These are phyloP conservation scores for Borostomias antarcticus DNA, from an alignment of 2,797 vertebrate species.

Conservation along the genomic window DNA sequence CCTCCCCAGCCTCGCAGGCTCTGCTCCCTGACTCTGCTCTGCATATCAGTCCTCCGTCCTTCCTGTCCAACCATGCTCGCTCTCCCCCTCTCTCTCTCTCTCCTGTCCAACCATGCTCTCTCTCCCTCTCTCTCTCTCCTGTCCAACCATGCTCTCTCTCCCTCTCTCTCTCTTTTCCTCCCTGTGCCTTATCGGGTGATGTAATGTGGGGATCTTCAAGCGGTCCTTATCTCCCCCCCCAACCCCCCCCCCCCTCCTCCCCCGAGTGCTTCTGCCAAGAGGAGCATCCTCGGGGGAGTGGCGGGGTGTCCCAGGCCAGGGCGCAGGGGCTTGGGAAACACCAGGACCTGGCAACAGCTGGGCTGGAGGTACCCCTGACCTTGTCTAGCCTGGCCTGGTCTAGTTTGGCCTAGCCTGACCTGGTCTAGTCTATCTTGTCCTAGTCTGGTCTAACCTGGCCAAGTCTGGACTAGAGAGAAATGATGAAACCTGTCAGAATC, in stretches of 20 bases:
- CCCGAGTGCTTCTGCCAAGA: slow-evolving; percentile 68
- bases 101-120: slow-evolving; percentile 7
- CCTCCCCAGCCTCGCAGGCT: neutral
- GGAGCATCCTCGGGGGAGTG: slow-evolving; percentile 71
- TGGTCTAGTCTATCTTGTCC: neutral
- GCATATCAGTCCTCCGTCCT: slow-evolving; percentile 36
- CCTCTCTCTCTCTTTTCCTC: slow-evolving; percentile 38
- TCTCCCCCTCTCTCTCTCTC: slow-evolving; percentile 35
- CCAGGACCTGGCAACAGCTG: slow-evolving; percentile 53
- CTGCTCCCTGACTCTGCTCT: slow-evolving; percentile 9
- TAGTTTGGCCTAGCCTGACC: neutral
- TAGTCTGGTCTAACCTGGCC: too few species aligned
- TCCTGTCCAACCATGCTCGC: slow-evolving; percentile 29
- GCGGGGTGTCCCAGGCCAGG: slow-evolving; percentile 64
- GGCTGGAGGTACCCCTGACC: slow-evolving; percentile 46
- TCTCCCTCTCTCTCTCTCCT: slow-evolving; percentile 20
- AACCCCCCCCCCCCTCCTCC: slow-evolving; percentile 72
- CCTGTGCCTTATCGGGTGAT: slow-evolving; percentile 80
- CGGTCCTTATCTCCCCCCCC: slow-evolving; percentile 75
- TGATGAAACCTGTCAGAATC: too few species aligned
- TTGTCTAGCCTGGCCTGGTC: neutral
- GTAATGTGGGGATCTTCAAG: slow-evolving; percentile 83
- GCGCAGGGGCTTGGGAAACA: slow-evolving; percentile 75
- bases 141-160: slow-evolving; percentile 32
- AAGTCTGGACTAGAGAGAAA: too few species aligned